Evolutionary conservation across 2,797 vertebrate species (phyloP), one percentile per base, ranked within the genome.

Genomic region (Tragelaphus eurycerus): DNA sequence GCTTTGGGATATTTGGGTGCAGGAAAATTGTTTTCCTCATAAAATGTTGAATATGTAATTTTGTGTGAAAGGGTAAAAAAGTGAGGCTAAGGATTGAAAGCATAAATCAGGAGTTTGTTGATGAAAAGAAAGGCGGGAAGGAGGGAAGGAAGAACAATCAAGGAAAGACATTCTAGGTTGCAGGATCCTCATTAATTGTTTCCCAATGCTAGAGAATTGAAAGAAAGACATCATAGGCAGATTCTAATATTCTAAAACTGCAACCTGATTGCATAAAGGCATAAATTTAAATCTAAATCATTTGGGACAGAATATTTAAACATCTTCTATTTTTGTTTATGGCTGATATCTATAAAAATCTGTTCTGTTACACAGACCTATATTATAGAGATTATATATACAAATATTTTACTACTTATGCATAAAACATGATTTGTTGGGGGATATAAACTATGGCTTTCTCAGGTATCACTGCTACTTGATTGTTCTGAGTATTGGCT

Each of bases 401-500:
- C 96, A 95, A 96, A 95, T 97, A 98, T 92, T 97, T 97, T 97
- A 98, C 94, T 94, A 86, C 97, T 91, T 96, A 94, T 93, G 95
- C 97, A 97, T 97, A 95, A 97, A 98, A 96, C 93, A 98, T 97
- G 98, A 98, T 98, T 98, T 98, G 97, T 98, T 97, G 98, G 98
- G 93, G 98, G 98, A 98, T 98, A 98, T 98, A 98, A 98, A 98
- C 97, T 97, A 96, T 88, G 95, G 81, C 96, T 97, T 98, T 98
- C 98, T 98, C 97, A 99, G 98, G 98, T 99, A 98, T 98, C 99
- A 98, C 98, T 98, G 98, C 97, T 98, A 98, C 98, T 98, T 98
- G 98, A 98, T 98, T 99, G 99, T 98, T 99, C 99, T 94, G 38
- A 98, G 97, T 99, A 99, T 99, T 99, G 99, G 99, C 98, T 99